Percentiles rank a stretch among this genome's conserved stretches.
phyloP scores from a whole-genome alignment of 2,797 vertebrate genomes.

The Melanotaenia trifasciata region DNA sequence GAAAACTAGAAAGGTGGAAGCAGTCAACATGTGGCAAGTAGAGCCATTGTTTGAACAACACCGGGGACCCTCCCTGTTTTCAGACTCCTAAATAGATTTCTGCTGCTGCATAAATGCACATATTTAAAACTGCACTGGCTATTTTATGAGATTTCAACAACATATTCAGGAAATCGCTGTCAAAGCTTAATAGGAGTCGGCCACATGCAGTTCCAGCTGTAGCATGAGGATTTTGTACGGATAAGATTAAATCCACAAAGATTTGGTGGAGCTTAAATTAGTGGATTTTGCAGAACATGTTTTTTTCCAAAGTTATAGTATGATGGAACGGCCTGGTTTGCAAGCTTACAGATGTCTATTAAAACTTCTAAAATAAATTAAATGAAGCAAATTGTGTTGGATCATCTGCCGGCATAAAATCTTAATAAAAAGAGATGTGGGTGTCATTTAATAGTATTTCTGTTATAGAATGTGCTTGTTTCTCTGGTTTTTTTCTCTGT shows the following conservation, averaged over 20 bases:
- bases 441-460: too few species aligned
- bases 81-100: not conserved
- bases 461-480: too few species aligned
- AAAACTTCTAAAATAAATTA: not conserved
- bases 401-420: not conserved
- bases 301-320: conserved; percentile 21
- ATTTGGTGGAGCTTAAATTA: conserved; percentile 30
- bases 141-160: conserved; percentile 13
- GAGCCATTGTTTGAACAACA: too few species aligned
- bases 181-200: conserved; percentile 19
- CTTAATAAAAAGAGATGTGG: too few species aligned
- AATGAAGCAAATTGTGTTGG: not conserved
- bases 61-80: not conserved
- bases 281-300: conserved; percentile 35
- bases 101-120: not conserved
- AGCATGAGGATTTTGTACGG: conserved; percentile 26
- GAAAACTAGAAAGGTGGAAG: not conserved
- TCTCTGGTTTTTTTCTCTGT: too few species aligned
- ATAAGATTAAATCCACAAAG: conserved; percentile 39
- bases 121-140: not conserved
- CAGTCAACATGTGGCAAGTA: not conserved
- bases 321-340: conserved; percentile 9
- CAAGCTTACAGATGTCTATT: conserved; percentile 8
- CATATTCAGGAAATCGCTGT: conserved; percentile 12
- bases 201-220: conserved; percentile 2